These are phyloP conservation scores for Steinernema carpocapsae DNA, from an alignment of 2,888 invertebrate species.

Conservation along the genomic window DNA sequence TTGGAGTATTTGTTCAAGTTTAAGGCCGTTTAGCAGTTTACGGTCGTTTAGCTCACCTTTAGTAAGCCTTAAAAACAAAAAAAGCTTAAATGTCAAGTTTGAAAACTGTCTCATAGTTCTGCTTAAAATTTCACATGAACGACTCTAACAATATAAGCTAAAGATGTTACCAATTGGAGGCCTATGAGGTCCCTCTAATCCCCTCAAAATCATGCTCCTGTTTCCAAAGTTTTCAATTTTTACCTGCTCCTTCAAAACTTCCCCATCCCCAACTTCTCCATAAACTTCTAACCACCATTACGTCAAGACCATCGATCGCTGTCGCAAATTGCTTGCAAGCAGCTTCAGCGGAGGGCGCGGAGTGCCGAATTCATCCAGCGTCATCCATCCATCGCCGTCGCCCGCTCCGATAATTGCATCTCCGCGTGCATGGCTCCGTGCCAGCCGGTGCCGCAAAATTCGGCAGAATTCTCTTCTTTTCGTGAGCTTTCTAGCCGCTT, in stretches of 20 bases:
- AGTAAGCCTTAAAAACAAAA: too few species aligned
- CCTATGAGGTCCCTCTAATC: too few species aligned
- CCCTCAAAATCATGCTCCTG: too few species aligned
- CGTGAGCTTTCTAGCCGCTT: neutral
- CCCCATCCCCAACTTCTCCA: neutral
- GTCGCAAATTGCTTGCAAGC: slow-evolving; percentile 5
- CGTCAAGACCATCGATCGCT: slow-evolving; percentile 29
- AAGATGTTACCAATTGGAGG: too few species aligned
- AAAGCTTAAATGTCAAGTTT: too few species aligned
- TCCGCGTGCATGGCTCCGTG: slow-evolving; percentile 20
- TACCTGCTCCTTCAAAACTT: neutral
- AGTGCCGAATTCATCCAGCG: slow-evolving; percentile 30
- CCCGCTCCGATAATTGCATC: slow-evolving; percentile 15
- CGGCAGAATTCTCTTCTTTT: neutral
- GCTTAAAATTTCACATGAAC: too few species aligned
- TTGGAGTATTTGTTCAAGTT: too few species aligned
- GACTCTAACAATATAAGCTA: too few species aligned
- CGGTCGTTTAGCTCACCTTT: too few species aligned
- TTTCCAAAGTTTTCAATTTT: too few species aligned
- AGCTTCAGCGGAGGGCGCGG: neutral
- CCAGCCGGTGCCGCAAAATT: neutral
- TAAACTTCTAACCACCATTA: neutral
- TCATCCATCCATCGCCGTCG: slow-evolving; percentile 25
- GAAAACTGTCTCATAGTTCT: too few species aligned
- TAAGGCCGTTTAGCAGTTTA: too few species aligned